A percentile compares a stretch with the other conserved stretches of the same genome.
Evolutionary conservation across 2,797 vertebrate genomes (phyloP).

Genomic region (Aphelocoma californica): DNA sequence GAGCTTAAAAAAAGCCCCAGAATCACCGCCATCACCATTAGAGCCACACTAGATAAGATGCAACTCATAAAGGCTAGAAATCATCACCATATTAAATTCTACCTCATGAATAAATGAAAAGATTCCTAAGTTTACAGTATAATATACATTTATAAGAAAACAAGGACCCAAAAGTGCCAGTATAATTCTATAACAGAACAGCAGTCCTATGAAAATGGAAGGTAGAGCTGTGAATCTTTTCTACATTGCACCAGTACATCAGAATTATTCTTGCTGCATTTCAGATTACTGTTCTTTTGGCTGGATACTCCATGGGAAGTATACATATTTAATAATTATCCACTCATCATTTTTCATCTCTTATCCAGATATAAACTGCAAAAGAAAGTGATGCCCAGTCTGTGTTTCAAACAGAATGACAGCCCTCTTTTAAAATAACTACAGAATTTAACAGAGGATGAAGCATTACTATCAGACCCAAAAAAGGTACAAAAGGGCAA

Average conservation of each 20-base stretch:
- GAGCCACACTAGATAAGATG: slow-evolving; percentile 34
- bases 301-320: slow-evolving; percentile 6
- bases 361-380: neutral
- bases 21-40: slow-evolving; percentile 6
- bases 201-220: slow-evolving; percentile 48
- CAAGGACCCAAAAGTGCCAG: slow-evolving; percentile 62
- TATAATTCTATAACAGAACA: slow-evolving; percentile 68
- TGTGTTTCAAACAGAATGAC: neutral
- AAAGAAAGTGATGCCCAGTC: neutral
- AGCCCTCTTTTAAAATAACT: neutral
- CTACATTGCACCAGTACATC: slow-evolving; percentile 61
- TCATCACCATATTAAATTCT: slow-evolving; percentile 76
- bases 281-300: slow-evolving; percentile 58
- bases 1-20: neutral
- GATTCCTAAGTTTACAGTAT: slow-evolving; percentile 73
- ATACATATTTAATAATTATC: slow-evolving; percentile 39
- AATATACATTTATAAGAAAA: slow-evolving; percentile 77
- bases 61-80: slow-evolving; percentile 74
- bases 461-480: neutral
- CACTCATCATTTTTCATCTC: neutral
- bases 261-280: slow-evolving; percentile 71
- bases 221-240: slow-evolving; percentile 61
- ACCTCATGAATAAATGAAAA: slow-evolving; percentile 79
- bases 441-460: neutral
- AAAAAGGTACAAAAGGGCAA: slow-evolving; percentile 10